phyloP scores from a whole-genome alignment of 2,888 invertebrate species.

The Pseudanteris insignis region DNA sequence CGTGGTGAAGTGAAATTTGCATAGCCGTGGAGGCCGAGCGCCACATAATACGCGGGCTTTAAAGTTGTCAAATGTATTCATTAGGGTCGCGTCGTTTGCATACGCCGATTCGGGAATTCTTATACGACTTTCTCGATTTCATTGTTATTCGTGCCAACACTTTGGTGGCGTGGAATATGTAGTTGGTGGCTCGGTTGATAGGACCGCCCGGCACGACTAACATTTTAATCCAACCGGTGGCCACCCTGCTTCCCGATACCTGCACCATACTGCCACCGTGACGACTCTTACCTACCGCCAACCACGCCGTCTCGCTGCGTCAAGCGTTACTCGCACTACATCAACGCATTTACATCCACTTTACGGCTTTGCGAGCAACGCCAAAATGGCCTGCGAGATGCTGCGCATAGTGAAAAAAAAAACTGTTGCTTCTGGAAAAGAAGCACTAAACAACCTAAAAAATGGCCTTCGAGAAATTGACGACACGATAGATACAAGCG shows the following conservation, averaged over 20 bases:
- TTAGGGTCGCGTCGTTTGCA: slow-evolving; percentile 14
- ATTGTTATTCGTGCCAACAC: slow-evolving; percentile 40
- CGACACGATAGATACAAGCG: too few relatives aligned
- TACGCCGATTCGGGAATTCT: slow-evolving; percentile 16
- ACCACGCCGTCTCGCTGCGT: slow-evolving; percentile 41
- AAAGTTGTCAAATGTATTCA: slow-evolving; percentile 31
- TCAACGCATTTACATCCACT: slow-evolving; percentile 48
- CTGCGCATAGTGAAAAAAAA: slow-evolving; percentile 9
- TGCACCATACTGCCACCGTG: slow-evolving; percentile 43
- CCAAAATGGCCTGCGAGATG: slow-evolving; percentile 15
- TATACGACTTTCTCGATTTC: slow-evolving; percentile 32
- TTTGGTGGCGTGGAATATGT: slow-evolving; percentile 41
- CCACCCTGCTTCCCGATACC: slow-evolving; percentile 50
- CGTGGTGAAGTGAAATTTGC: slow-evolving; percentile 11
- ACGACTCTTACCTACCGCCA: slow-evolving; percentile 46
- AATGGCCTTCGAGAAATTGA: too few relatives aligned
- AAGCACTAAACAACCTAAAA: slow-evolving; percentile 24
- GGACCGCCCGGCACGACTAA: slow-evolving; percentile 62
- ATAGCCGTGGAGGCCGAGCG: slow-evolving; percentile 8
- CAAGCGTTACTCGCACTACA: slow-evolving; percentile 40
- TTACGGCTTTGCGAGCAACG: slow-evolving; percentile 39
- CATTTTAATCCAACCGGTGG: slow-evolving; percentile 60
- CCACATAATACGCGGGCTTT: slow-evolving; percentile 12
- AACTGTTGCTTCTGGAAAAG: slow-evolving; percentile 32
- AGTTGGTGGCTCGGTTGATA: slow-evolving; percentile 56